Base-by-base conservation (phyloP, 2,888 invertebrate species). In the Cryptocephalus moraei region DNA sequence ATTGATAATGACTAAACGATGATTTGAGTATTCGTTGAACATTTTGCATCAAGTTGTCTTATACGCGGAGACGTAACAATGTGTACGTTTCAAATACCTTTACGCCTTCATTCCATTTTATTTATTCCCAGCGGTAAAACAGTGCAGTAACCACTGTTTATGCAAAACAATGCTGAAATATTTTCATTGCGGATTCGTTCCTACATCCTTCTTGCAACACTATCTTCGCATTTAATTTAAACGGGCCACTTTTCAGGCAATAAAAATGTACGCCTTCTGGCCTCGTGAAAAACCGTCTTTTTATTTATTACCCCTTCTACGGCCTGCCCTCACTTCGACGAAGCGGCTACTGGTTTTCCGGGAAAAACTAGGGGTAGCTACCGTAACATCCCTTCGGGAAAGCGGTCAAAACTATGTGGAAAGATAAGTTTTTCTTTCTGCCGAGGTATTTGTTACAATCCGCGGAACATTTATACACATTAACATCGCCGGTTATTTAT, bases 241-340 rank as follows among this genome's bases (percentile, higher is more conserved):
- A 70, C 67, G 68, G 66, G 66, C 66, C 70, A 70, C 66, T 71
- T 71, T 70, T 70, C 69, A 64, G 67, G 70, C 67, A 69, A 71
- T 71, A 71, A 71, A 71, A 71, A 71, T 71, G 71, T 68, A 71
- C 71, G 70, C 71, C 71, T 71, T 70, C 69, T 71, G 70, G 66
- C 66, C 66, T 63, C 67, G 63, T 65, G 67, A 68, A 69, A 69
- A 69, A 69, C 65, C 65, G 66, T 67, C 67, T 69, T 70, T 71
- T 70, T 71, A 70, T 71, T 70, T 71, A 70, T 70, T 66, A 58
- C 66, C 58, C 47, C 53, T 54, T 53, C 49, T 49, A 58, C 48
- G 57, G 48, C 55, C 36, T 47, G 44, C 50, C 55, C 42, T 43
- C 39, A 55, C 55, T 50, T 51, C 46, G 10, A 40, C 13, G 8